Conservation (phyloP, 2,113 vertebrate species). For the Toxotes chatareus region DNA sequence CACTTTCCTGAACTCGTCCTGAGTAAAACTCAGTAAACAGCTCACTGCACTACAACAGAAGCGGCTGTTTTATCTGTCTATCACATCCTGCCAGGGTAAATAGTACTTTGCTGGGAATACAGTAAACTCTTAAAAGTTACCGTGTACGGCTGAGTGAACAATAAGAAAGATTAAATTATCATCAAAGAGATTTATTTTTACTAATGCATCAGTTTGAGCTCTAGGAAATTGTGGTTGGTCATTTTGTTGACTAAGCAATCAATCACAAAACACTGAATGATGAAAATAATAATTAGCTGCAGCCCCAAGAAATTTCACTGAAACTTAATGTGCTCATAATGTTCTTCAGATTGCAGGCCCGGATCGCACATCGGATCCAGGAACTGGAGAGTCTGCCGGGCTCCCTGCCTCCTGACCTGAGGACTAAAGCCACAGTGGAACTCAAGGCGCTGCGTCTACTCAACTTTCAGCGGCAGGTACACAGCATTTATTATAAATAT, state of each 20-base stretch:
- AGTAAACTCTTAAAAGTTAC: too few relatives aligned
- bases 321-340: background rate
- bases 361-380: slow-evolving; percentile 97
- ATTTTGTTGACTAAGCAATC: background rate
- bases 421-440: slow-evolving; percentile 98
- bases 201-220: too few relatives aligned
- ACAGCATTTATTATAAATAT: background rate
- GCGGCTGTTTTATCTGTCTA: background rate
- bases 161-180: too few relatives aligned
- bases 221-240: too few relatives aligned
- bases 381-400: slow-evolving; percentile 98
- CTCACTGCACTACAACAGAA: too few relatives aligned
- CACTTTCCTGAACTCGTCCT: too few relatives aligned
- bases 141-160: too few relatives aligned
- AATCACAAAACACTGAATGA: background rate
- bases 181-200: too few relatives aligned
- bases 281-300: background rate
- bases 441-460: slow-evolving; percentile 96
- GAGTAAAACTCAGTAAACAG: background rate
- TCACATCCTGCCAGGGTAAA: too few relatives aligned
- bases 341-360: slow-evolving; percentile 91
- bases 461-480: slow-evolving; percentile 98
- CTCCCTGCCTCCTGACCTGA: slow-evolving; percentile 94
- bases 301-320: background rate
- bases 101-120: too few relatives aligned